Evolutionary conservation across 2,888 invertebrate genomes (phyloP), one percentile per base, ranked within the genome.

Genomic region (Harpagoxenus sublaevis): DNA sequence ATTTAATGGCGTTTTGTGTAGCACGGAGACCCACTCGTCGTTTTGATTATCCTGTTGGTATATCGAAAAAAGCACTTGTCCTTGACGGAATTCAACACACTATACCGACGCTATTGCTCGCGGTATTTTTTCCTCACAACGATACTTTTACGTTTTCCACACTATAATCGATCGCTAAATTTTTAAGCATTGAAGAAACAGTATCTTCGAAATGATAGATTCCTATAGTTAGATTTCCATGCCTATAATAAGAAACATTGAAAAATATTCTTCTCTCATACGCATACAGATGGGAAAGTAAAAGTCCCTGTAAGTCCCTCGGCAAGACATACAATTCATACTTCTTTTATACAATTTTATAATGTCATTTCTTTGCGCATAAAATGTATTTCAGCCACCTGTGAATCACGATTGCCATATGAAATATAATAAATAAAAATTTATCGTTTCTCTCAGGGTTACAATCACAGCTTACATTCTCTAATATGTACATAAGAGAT

Each of bases 1-100:
- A 63, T 68, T 84, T 89, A 89, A 89, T 88, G 84, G 86, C 86
- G 77, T 86, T 84, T 83, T 60, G 70, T 60, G 70, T 48, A 45
- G 71, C 48, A 71, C 48, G 8, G 23, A 51, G 79, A 51, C 18
- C 39, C 28, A 28, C 18, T 62, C 48, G 65, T 55, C 55, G 71
- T 68, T 18, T 57, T 23, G 57, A 35, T 79, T 79, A 31, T 79
- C 57, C n/a, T 42, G 78, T 65, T 42, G 31, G 42, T 31, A 57
- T 55, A 57, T 60, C 23, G 70, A 48, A 23, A 70, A 60, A 79
- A 57, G 45, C 39, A 53, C 42, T 10, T 35, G 65, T 3, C 12
- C 65, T 66, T 53, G 63, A 18, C 51, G 53, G 71, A 71, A 60
- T 73, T 45, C 51, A 28, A 39, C 55, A 45, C 12, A 39, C 28